phyloP scores from a whole-genome alignment of 2,797 vertebrate species.

The Megalops cyprinoides region DNA sequence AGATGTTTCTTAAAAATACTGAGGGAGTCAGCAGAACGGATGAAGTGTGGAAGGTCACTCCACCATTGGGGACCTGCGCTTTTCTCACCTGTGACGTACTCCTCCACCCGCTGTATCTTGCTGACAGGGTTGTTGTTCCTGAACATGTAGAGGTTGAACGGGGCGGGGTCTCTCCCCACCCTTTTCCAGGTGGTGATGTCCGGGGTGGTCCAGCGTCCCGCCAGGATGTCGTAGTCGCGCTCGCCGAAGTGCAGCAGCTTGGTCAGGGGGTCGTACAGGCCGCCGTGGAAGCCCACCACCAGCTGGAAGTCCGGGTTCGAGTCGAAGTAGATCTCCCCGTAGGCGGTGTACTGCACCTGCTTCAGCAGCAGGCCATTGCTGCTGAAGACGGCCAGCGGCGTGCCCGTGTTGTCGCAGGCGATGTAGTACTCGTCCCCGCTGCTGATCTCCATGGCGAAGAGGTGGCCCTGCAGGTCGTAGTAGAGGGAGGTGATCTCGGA shows the following conservation, averaged over 20 bases:
- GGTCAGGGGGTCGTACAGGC: conserved; percentile 92
- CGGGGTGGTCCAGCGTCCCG: conserved; percentile 94
- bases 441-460: conserved; percentile 99
- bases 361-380: conserved; percentile 95
- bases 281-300: conserved; percentile 95
- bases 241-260: conserved; percentile 95
- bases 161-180: conserved; percentile 90
- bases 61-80: not conserved
- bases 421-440: conserved; percentile 98
- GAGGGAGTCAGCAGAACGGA: no score
- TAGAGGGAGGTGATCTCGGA: conserved; percentile 98
- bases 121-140: conserved; percentile 96
- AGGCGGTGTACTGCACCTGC: conserved; percentile 95
- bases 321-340: conserved; percentile 96
- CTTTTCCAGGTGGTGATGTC: conserved; percentile 96
- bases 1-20: no score
- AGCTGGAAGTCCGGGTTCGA: conserved; percentile 97
- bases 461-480: conserved; percentile 95
- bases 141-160: conserved; percentile 99
- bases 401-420: conserved; percentile 96
- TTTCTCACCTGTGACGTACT: conserved; percentile 95
- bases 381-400: conserved; percentile 94
- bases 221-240: conserved; percentile 96
- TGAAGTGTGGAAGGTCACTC: no score
- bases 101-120: conserved; percentile 95